Base-by-base conservation (phyloP, 2,797 vertebrate species). In the Pterois miles region DNA sequence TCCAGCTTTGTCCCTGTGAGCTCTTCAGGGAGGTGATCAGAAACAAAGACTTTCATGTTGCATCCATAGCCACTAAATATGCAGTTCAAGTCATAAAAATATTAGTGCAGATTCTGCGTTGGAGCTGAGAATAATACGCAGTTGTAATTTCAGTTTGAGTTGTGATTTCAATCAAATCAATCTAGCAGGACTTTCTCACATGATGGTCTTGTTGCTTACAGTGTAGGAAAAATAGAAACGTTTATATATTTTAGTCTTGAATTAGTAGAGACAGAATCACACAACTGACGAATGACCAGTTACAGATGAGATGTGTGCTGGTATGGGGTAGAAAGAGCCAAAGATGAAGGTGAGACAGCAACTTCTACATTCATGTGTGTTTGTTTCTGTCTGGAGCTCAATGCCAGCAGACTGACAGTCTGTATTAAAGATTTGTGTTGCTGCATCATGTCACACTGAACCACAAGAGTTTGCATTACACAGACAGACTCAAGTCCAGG, bases 361-460 rank as follows among this genome's bases (percentile, higher is more conserved):
- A 23, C 57, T 29, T 66, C 29, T 56, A 20, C 54, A 48, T 29
- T 22, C 16, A 4, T 65, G 27, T 63, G 34, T 62, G 65, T 67
- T 69, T 52, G 20, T 46, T 46, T 57, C 58, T 65, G 46, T 76
- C 22, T 74, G n/a, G 18, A 70, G 76, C 43, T 73, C 9, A 31
- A 2, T 4, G 18, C 29, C 60, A 70, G 13, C 58, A 69, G 57
- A 56, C 53, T 72, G 79, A 79, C 68, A 65, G 60, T 53, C 22
- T 63, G 31, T 1, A n/a, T 74, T 46, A 60, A 76, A 76, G 65
- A 66, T 80, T 53, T 77, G 70, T 74, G 33, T 22, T 56, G 59
- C 46, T 65, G 64, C 54, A 62, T 48, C 18, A 23, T 65, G 52
- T 67, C 76, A 53, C 13, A 20, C 25, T 65, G 57, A 78, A 66